phyloP scores from a whole-genome alignment of 1,140 invertebrate genomes.

The Bombus polaris region DNA sequence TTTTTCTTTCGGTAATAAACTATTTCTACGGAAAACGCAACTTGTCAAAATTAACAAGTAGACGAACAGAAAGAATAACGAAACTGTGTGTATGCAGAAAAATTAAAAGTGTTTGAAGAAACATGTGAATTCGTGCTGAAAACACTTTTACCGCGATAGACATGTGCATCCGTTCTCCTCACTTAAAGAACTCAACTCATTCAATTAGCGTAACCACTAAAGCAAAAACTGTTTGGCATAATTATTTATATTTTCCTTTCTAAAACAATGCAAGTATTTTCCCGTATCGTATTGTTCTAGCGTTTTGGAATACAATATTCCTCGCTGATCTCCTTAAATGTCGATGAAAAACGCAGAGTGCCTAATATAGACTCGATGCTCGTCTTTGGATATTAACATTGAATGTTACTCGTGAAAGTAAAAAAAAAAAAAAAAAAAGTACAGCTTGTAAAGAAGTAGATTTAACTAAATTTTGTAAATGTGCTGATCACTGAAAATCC shows the following conservation, averaged over 20 bases:
- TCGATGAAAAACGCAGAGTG: not conserved
- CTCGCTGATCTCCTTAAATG: not conserved
- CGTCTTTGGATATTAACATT: not conserved
- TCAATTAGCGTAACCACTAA: not conserved
- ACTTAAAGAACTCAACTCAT: not conserved
- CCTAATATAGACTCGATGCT: not conserved
- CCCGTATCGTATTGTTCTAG: not conserved
- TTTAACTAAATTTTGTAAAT: too few species aligned
- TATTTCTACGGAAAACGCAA: too few species aligned
- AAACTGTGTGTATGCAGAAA: not conserved
- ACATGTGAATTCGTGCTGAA: not conserved
- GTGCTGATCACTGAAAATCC: too few species aligned
- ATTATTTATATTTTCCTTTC: constrained; percentile 23
- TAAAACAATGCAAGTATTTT: not conserved
- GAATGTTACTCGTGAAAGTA: constrained; percentile 12
- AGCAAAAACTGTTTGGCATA: not conserved
- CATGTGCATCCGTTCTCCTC: not conserved
- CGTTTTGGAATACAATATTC: not conserved
- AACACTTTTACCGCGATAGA: not conserved
- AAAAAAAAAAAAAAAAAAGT: too few species aligned
- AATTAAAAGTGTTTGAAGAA: not conserved
- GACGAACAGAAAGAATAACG: not conserved
- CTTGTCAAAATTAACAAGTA: not conserved
- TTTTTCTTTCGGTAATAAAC: too few species aligned
- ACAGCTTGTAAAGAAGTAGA: too few species aligned